Percentiles rank a stretch among this genome's conserved stretches.
Evolutionary conservation across 2,113 vertebrate species (phyloP).

Genomic region (Dicaeum eximium): DNA sequence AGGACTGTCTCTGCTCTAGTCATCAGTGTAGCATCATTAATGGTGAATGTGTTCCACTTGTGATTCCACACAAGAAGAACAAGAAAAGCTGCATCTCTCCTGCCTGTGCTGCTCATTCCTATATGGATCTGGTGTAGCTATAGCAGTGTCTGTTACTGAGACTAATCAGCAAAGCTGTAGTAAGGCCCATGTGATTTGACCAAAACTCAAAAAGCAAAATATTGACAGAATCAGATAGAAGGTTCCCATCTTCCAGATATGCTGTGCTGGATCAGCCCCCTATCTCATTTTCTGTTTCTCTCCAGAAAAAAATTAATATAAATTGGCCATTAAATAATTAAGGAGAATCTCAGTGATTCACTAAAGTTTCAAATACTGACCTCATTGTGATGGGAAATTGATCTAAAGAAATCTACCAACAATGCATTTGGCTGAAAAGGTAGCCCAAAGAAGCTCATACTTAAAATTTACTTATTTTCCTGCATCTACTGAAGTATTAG

Average conservation of each 20-base stretch:
- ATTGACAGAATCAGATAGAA: not conserved
- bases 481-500: not conserved
- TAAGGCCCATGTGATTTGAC: not conserved
- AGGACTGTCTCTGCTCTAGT: not conserved
- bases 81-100: not conserved
- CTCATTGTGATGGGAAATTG: not conserved
- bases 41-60: not conserved
- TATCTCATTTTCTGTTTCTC: not conserved
- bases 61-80: not conserved
- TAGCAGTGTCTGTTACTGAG: not conserved
- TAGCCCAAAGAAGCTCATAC: not conserved
- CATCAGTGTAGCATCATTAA: not conserved
- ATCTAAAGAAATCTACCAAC: not conserved
- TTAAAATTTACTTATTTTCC: not conserved
- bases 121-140: not conserved
- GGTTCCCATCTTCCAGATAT: not conserved
- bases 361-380: not conserved
- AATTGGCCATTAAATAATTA: not conserved
- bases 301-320: not conserved
- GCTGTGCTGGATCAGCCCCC: not conserved
- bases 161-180: not conserved
- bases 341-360: not conserved
- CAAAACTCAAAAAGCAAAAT: not conserved
- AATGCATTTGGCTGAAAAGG: not conserved
- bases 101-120: not conserved